Conservation (phyloP, 2,888 invertebrate species). For the Agrotis puta region DNA sequence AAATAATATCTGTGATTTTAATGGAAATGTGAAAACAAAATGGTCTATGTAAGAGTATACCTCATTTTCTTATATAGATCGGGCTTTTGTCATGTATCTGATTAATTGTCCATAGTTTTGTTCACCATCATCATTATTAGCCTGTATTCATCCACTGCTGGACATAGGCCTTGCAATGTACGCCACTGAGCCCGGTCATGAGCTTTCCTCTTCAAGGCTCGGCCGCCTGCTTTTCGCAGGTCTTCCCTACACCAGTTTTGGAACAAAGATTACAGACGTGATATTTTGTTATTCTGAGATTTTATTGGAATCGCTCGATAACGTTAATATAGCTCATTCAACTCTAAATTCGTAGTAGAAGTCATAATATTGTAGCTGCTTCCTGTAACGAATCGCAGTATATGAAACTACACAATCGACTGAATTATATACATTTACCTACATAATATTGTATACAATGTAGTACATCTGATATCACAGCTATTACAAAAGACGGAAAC, state of each 20-base stretch:
- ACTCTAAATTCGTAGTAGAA: slow-evolving; percentile 4
- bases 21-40: background rate
- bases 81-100: background rate
- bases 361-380: slow-evolving; percentile 3
- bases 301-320: no score
- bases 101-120: background rate
- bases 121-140: background rate
- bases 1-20: background rate
- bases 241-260: no score
- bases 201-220: no score
- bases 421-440: background rate
- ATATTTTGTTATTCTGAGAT: no score
- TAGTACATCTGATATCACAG: slow-evolving; percentile 40
- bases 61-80: background rate
- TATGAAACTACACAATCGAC: slow-evolving; percentile 10
- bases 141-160: no score
- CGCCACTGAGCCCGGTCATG: no score
- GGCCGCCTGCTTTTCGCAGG: no score
- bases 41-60: background rate
- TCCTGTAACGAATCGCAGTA: slow-evolving; percentile 11
- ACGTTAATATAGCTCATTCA: background rate
- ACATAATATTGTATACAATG: slow-evolving; percentile 11
- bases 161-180: no score
- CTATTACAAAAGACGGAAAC: slow-evolving; percentile 49
- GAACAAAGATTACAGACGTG: no score